Percentiles rank a stretch among this genome's conserved stretches.
phyloP scores from a whole-genome alignment of 2,888 invertebrate genomes.

The Meteorus cinctellus region DNA sequence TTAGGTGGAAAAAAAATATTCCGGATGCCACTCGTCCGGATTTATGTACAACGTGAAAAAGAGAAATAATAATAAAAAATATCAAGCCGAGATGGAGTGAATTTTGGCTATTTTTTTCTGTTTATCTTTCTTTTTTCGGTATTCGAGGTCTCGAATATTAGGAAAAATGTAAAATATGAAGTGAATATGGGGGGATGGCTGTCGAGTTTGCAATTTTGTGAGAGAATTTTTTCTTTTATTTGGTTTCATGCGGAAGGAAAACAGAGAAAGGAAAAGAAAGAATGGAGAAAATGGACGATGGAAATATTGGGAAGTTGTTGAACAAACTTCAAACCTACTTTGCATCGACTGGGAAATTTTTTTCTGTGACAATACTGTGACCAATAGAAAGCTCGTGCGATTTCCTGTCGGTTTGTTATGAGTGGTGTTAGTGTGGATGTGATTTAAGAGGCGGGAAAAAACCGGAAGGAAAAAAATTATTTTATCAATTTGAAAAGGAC shows the following conservation, averaged over 20 bases:
- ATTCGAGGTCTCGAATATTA: constrained; percentile 8
- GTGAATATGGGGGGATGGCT: background rate
- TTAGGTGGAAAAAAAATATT: background rate
- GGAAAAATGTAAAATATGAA: background rate
- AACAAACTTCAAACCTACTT: too few relatives aligned
- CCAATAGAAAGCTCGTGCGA: too few relatives aligned
- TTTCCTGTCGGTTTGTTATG: too few relatives aligned
- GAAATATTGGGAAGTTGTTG: too few relatives aligned
- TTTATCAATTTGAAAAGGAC: too few relatives aligned
- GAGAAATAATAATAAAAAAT: background rate
- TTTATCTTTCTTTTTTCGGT: background rate
- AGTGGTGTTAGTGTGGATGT: too few relatives aligned
- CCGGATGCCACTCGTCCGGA: constrained; percentile 1
- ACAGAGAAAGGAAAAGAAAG: background rate
- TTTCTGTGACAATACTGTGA: too few relatives aligned
- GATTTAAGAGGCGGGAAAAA: too few relatives aligned
- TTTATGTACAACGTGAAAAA: background rate
- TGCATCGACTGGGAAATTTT: too few relatives aligned
- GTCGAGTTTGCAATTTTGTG: background rate
- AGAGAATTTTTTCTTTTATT: background rate
- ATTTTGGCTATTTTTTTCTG: background rate
- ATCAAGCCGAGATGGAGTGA: background rate
- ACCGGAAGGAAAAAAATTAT: too few relatives aligned
- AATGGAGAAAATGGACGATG: too few relatives aligned
- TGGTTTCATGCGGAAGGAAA: background rate